phyloP scores from a whole-genome alignment of 2,113 vertebrate genomes.

The Silurus meridionalis region DNA sequence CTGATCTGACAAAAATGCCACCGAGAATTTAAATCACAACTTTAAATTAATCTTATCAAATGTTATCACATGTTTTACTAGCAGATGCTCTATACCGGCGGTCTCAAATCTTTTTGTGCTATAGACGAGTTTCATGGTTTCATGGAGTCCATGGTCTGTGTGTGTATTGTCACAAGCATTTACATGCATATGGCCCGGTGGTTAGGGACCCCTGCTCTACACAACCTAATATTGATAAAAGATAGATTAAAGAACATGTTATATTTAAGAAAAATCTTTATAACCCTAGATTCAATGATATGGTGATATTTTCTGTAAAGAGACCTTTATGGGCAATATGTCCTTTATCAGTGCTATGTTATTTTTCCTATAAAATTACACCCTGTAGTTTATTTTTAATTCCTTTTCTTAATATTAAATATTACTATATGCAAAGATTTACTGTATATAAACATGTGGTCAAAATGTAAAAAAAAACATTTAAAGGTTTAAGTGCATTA shows the following conservation, averaged over 20 bases:
- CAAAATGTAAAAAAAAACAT: not conserved
- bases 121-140: too few species aligned
- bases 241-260: not conserved
- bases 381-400: not conserved
- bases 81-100: not conserved
- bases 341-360: not conserved
- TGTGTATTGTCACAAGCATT: too few species aligned
- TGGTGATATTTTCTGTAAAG: not conserved
- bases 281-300: not conserved
- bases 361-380: not conserved
- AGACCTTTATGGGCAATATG: too few species aligned
- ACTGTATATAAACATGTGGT: not conserved
- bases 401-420: not conserved
- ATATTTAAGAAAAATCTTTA: not conserved
- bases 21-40: not conserved
- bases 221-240: not conserved
- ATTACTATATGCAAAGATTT: not conserved
- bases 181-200: too few species aligned
- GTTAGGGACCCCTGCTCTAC: not conserved
- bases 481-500: not conserved
- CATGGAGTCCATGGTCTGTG: too few species aligned
- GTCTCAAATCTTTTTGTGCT: too few species aligned
- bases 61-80: not conserved
- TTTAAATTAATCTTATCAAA: not conserved
- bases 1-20: not conserved